Evolutionary conservation across 2,888 invertebrate species (phyloP), one percentile per base, ranked within the genome.

Genomic region (Phyto melanocephala): DNA sequence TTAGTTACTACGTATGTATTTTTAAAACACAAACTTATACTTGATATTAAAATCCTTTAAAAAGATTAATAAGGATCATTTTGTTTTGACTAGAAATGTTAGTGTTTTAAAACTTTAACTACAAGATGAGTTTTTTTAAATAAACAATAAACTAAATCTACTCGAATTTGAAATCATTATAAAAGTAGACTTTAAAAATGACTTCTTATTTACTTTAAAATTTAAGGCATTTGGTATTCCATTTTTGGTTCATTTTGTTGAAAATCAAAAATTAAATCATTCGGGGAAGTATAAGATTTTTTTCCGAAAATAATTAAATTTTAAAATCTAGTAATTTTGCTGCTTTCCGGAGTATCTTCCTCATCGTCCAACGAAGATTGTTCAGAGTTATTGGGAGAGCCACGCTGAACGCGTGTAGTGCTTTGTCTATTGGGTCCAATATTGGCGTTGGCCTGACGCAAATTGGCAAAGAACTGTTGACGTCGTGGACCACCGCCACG

Each of bases 311-410:
- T n/a, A n/a, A n/a, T 20, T 20, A 22, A 1, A 2, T 15, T 37
- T 79, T 87, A 92, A 87, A 87, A 92, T 84, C 86, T 90, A n/a
- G 91, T 91, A 42, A 91, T 91, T 86, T 91, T 91, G 84, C 88
- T 91, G 74, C 86, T 87, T 6, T 88, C 90, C 1, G 90, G 90
- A 11, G 91, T 88, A 6, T 87, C 74, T 28, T 79, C 70, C 3
- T 88, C 74, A 33, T 75, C 75, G 0, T 72, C 72, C 83, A 90
- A 70, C 10, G 91, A 91, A n/a, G 90, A 90, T 40, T 88, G 87
- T 33, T 90, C 90, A 4, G 86, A 85, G 13, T 86, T 88, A 2
- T 88, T 87, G 0, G 90, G 88, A 77, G 90, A 90, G 86, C 85
- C 84, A 52, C 78, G 84, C 13, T 86, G 84, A n/a, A 85, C 84